phyloP scores from a whole-genome alignment of 2,888 invertebrate species.

The Cybosia mesomella region DNA sequence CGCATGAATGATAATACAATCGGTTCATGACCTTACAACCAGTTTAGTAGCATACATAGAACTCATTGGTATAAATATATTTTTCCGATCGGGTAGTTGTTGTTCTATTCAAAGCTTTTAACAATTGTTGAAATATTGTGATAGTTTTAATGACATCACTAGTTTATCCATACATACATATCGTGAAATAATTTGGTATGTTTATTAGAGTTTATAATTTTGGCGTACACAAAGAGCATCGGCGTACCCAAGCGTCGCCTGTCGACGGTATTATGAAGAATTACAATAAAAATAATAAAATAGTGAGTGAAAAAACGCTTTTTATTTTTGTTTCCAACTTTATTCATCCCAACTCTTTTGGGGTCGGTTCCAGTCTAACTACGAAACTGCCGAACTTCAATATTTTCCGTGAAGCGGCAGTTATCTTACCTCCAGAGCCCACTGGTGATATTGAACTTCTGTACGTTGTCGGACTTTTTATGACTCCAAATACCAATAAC shows the following conservation, averaged over 20 bases:
- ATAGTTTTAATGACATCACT: constrained; percentile 61
- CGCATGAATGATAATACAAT: no score
- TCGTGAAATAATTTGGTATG: constrained; percentile 54
- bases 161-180: constrained; percentile 59
- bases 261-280: constrained; percentile 84
- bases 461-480: no score
- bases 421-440: no score
- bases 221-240: constrained; percentile 64
- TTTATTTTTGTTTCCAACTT: constrained; percentile 45
- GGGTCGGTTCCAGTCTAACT: no score
- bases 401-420: no score
- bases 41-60: constrained; percentile 6
- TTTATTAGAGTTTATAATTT: constrained; percentile 61
- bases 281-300: constrained; percentile 86
- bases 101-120: constrained; percentile 80
- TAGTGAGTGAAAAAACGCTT: constrained; percentile 72
- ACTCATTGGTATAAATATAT: constrained; percentile 12
- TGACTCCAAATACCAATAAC: no score
- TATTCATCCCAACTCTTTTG: not conserved
- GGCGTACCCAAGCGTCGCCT: constrained; percentile 64
- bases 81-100: constrained; percentile 60
- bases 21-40: not conserved
- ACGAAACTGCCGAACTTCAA: no score
- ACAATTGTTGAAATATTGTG: constrained; percentile 76
- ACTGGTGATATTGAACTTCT: no score